A percentile compares a stretch with the other conserved stretches of the same genome.
phyloP scores from a whole-genome alignment of 2,113 vertebrate species.

The Hymenochirus boettgeri region DNA sequence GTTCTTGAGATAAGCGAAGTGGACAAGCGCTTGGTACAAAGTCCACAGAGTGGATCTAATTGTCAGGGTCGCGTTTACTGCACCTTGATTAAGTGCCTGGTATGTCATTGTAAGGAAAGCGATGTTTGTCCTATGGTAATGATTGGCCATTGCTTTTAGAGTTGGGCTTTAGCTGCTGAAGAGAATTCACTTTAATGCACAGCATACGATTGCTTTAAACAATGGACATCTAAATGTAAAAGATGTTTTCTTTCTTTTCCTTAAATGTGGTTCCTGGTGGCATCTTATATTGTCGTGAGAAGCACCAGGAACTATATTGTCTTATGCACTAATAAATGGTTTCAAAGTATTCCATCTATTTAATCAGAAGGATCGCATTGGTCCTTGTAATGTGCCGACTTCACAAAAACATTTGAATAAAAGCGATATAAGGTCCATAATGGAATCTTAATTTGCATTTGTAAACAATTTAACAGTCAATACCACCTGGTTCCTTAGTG shows the following conservation, averaged over 20 bases:
- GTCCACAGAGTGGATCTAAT: neutral
- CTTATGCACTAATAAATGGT: neutral
- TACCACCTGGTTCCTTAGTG: no score
- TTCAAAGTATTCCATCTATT: neutral
- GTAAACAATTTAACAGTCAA: no score
- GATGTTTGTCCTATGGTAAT: constrained; percentile 2
- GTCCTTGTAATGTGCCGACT: constrained; percentile 5
- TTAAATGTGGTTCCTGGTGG: neutral
- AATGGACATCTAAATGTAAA: constrained; percentile 5
- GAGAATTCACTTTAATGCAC: neutral
- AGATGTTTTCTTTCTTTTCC: constrained; percentile 1
- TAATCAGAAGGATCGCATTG: neutral
- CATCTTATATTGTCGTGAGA: neutral
- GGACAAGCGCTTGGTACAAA: neutral
- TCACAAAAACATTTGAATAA: constrained; percentile 1
- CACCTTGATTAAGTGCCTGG: neutral
- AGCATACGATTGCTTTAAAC: neutral
- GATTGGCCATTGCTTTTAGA: neutral
- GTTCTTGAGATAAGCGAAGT: neutral
- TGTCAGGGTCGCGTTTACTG: neutral
- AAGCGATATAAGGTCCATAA: neutral
- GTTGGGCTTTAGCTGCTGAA: neutral
- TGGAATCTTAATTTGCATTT: neutral
- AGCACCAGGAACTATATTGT: neutral
- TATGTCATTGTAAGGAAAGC: neutral